Evolutionary conservation across 2,113 vertebrate species (phyloP), one percentile per base, ranked within the genome.

Genomic region (Engystomops pustulosus): DNA sequence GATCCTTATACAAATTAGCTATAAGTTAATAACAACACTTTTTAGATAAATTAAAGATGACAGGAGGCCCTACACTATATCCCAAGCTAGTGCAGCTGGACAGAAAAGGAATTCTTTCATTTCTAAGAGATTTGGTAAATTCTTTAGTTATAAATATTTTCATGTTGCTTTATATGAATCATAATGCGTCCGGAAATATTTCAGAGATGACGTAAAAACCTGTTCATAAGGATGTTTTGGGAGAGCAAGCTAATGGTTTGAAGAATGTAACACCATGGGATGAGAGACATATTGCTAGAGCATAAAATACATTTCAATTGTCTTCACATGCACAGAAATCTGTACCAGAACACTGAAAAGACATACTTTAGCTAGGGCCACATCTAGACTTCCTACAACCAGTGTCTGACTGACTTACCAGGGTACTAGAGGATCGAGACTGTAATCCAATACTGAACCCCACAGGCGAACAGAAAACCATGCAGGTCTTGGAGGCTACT

Each of bases 41-140:
- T 38, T 88, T 90, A 85, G 80, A 69, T 87, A 87, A 89, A 84
- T 67, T 7, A 77, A 85, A 3, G 23, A 30, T 83, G 11, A 20
- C 60, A 86, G 86, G 3, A 18, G 15, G 30, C 6, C 27, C 80
- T 85, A 83, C 79, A 53, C 72, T 68, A 79, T 86, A 53, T 85
- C n/a, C 70, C 85, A 0, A 51, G 23, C 86, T 36, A 25, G 3
- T 85, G 80, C n/a, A 86, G 62, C 72, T 17, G 1, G 74, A 85
- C 53, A 45, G 25, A 81, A 32, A 20, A 58, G 83, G 85, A 69
- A 27, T 60, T n/a, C 65, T 2, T 82, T 78, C 76, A 51, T 88
- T 87, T 87, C 82, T 58, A 86, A 87, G 38, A 74, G 51, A 70
- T 47, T 84, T 62, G 67, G 70, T 55, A 2, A 18, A 36, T 5